phyloP scores from a whole-genome alignment of 2,797 vertebrate genomes.

The Sebastes matsubarae region DNA sequence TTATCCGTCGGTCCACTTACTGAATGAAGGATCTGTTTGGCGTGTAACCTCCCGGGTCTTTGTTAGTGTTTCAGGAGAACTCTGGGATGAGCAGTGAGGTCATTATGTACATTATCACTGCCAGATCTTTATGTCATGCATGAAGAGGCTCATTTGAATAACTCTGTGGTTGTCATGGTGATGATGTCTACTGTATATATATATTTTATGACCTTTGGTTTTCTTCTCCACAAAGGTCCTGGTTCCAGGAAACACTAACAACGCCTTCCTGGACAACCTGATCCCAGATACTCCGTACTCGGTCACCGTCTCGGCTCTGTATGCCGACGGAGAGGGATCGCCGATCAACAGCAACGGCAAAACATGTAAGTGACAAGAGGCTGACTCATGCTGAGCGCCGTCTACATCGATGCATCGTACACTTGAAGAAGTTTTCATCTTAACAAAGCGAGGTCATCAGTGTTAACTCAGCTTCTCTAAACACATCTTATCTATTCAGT shows the following conservation, averaged over 20 bases:
- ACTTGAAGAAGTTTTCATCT: not conserved
- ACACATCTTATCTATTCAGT: not conserved
- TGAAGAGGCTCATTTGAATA: conserved; percentile 31
- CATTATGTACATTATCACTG: conserved; percentile 73
- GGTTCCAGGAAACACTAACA: conserved; percentile 87
- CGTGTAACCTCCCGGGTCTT: conserved; percentile 43
- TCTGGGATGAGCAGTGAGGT: conserved; percentile 66
- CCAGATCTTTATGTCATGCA: conserved; percentile 53
- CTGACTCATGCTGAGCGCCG: not conserved
- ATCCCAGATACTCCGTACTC: conserved; percentile 91
- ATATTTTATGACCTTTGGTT: not conserved
- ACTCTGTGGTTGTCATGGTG: not conserved
- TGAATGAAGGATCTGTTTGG: conserved; percentile 55
- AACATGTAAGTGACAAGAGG: conserved; percentile 85
- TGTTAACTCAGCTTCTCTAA: not conserved
- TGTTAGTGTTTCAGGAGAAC: conserved; percentile 67
- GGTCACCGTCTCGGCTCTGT: conserved; percentile 87
- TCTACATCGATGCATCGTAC: not conserved
- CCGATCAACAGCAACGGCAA: conserved; percentile 84
- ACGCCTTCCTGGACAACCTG: conserved; percentile 89
- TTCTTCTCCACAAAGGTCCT: conserved; percentile 82
- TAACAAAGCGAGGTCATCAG: not conserved
- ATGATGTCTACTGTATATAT: not conserved
- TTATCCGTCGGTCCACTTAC: conserved; percentile 34
- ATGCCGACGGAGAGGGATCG: conserved; percentile 89